Conservation (phyloP, 2,113 vertebrate species). For the Antennarius striatus region DNA sequence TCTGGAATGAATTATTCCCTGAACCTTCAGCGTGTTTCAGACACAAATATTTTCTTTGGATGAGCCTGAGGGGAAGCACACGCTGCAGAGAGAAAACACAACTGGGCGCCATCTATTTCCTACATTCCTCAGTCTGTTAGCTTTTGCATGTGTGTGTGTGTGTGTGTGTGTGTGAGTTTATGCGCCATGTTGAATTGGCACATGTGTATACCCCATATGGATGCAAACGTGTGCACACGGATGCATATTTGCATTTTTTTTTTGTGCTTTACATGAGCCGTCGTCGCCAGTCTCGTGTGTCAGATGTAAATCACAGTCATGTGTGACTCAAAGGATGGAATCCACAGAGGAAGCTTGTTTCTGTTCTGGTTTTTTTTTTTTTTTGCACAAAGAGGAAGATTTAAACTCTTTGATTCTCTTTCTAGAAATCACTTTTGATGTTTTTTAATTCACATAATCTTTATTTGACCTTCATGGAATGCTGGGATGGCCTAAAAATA, state of each 20-base stretch:
- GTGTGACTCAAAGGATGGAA: too few species aligned
- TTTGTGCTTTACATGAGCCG: neutral
- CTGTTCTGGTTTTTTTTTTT: too few species aligned
- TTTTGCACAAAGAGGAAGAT: neutral
- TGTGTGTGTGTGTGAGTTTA: constrained; percentile 19
- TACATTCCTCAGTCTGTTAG: constrained; percentile 57
- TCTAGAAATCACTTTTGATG: neutral
- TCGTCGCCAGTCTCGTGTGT: too few species aligned
- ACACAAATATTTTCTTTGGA: constrained; percentile 75
- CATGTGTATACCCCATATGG: neutral
- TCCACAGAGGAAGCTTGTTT: too few species aligned
- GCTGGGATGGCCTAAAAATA: neutral
- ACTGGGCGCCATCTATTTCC: constrained; percentile 63
- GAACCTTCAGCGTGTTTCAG: constrained; percentile 52
- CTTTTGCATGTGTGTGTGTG: constrained; percentile 29
- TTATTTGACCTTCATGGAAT: neutral
- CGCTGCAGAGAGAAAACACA: constrained; percentile 62
- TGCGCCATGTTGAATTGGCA: neutral
- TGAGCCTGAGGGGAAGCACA: constrained; percentile 54
- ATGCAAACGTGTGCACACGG: neutral
- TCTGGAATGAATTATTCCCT: constrained; percentile 54
- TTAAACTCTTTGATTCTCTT: neutral
- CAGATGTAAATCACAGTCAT: too few species aligned
- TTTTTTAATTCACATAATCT: neutral
- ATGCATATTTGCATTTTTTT: constrained; percentile 2